Percentiles rank a stretch among this genome's conserved stretches.
Evolutionary conservation across 2,113 vertebrate genomes (phyloP).

Genomic region (Empidonax alnorum): DNA sequence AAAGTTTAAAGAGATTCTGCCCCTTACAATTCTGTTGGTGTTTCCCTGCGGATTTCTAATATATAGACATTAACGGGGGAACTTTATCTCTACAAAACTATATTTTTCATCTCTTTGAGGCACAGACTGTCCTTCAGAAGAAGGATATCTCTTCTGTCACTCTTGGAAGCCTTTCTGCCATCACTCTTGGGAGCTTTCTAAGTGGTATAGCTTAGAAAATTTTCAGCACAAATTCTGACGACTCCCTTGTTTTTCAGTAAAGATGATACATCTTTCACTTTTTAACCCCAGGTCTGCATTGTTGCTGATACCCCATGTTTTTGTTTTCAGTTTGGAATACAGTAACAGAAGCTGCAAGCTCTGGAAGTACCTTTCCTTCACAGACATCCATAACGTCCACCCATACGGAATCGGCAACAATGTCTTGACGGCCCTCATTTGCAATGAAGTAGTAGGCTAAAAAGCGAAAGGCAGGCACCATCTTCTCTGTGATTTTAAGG

Average conservation of each 20-base stretch:
- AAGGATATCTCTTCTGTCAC: neutral
- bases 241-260: neutral
- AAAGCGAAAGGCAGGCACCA: slow-evolving; percentile 81
- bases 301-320: neutral
- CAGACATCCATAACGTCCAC: slow-evolving; percentile 78
- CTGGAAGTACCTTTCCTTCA: slow-evolving; percentile 69
- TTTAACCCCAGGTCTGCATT: neutral
- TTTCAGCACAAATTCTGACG: neutral
- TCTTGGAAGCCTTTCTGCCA: neutral
- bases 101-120: neutral
- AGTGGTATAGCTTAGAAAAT: neutral
- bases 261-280: neutral
- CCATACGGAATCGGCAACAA: slow-evolving; percentile 81
- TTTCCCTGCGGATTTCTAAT: neutral
- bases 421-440: neutral
- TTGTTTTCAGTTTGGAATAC: neutral
- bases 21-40: neutral
- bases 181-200: neutral
- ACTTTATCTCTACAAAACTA: neutral
- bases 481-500: slow-evolving; percentile 48
- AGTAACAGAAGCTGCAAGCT: neutral
- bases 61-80: neutral
- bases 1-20: neutral
- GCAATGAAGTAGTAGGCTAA: slow-evolving; percentile 78
- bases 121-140: neutral